phyloP scores from a whole-genome alignment of 2,888 invertebrate genomes.

The Teinopalpus imperialis region DNA sequence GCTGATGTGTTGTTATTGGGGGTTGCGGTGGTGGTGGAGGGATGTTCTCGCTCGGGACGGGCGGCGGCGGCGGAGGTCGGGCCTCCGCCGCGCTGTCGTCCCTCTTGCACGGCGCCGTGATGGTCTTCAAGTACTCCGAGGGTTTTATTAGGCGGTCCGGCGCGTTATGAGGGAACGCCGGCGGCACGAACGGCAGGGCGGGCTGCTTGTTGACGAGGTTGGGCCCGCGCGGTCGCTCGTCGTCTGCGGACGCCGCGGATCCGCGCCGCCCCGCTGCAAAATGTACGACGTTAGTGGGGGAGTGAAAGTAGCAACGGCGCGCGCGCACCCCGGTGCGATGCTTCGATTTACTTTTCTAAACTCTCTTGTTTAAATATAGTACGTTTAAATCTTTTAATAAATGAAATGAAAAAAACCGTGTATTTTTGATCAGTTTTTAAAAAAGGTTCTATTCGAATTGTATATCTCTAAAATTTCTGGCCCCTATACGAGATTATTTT shows the following conservation, averaged over 20 bases:
- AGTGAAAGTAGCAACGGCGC: constrained; percentile 73
- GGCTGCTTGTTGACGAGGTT: constrained; percentile 93
- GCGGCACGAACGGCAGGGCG: constrained; percentile 94
- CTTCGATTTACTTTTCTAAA: constrained; percentile 32
- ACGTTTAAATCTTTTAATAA: no score
- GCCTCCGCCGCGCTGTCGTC: constrained; percentile 83
- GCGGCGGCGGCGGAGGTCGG: constrained; percentile 79
- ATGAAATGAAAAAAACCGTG: no score
- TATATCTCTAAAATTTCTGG: no score
- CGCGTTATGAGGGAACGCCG: constrained; percentile 91
- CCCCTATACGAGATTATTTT: no score
- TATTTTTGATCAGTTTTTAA: no score
- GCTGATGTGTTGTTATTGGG: constrained; percentile 81
- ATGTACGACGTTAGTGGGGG: constrained; percentile 43
- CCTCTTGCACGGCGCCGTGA: constrained; percentile 84
- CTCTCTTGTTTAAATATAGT: constrained; percentile 8
- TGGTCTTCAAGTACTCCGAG: constrained; percentile 94
- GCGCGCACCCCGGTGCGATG: constrained; percentile 43
- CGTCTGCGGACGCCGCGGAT: constrained; percentile 69
- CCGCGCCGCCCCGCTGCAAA: constrained; percentile 73
- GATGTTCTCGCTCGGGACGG: constrained; percentile 57
- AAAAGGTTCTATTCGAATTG: no score
- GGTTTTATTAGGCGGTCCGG: constrained; percentile 94
- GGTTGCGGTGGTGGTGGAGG: constrained; percentile 64
- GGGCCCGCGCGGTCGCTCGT: constrained; percentile 77